These are phyloP conservation scores for Noturus placidus DNA, from an alignment of 2,113 vertebrate genomes.

Conservation along the genomic window DNA sequence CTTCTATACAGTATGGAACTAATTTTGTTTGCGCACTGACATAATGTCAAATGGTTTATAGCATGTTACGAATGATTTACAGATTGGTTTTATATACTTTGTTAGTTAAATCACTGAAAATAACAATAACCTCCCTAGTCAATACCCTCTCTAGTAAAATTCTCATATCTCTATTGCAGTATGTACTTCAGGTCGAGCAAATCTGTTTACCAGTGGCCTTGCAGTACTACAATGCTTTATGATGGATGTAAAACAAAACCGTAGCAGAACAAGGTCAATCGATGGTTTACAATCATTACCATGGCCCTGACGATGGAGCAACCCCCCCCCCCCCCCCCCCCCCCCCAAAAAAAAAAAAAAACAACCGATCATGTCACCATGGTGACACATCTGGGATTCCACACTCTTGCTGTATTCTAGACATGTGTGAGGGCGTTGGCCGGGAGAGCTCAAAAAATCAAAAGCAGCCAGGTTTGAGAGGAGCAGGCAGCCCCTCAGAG, in stretches of 20 bases:
- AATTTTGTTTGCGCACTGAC: not conserved
- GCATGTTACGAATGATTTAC: not conserved
- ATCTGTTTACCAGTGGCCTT: slow-evolving; percentile 7
- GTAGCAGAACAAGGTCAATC: slow-evolving; percentile 17
- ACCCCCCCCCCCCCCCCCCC: no score
- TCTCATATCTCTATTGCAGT: not conserved
- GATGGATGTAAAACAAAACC: slow-evolving; percentile 18
- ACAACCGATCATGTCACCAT: slow-evolving; percentile 24
- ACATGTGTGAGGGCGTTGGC: slow-evolving; percentile 56
- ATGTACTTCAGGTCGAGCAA: not conserved
- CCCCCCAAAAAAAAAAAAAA: not conserved
- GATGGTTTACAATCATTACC: slow-evolving; percentile 16
- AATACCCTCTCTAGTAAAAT: not conserved
- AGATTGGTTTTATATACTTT: not conserved
- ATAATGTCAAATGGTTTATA: not conserved
- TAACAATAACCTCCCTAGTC: not conserved
- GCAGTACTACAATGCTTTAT: slow-evolving; percentile 1
- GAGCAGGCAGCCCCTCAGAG: slow-evolving; percentile 47
- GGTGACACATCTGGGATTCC: slow-evolving; percentile 38
- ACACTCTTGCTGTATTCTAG: slow-evolving; percentile 25
- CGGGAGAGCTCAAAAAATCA: slow-evolving; percentile 64
- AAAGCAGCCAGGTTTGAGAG: slow-evolving; percentile 64
- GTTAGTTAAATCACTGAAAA: not conserved
- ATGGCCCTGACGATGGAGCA: not conserved
- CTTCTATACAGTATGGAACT: not conserved